phyloP scores from a whole-genome alignment of 37 sponge, comb jelly and placozoan species.

The Beroe forskalii region DNA sequence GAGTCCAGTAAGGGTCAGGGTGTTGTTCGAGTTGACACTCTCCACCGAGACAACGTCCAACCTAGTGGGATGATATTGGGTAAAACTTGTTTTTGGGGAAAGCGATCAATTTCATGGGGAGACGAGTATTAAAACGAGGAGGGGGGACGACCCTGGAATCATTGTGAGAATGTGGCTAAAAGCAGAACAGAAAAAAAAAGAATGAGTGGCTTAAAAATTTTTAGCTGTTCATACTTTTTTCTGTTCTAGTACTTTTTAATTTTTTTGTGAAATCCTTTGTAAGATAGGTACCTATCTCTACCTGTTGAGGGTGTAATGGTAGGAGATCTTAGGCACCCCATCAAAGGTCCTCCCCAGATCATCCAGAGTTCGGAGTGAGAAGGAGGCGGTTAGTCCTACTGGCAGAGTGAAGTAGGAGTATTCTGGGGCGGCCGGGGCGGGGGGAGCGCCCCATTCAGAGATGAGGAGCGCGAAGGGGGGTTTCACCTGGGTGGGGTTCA shows the following conservation, averaged over 20 bases:
- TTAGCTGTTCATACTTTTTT: too few relatives aligned
- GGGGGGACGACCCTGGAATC: too few relatives aligned
- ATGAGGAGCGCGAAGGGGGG: background rate
- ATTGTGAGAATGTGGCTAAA: too few relatives aligned
- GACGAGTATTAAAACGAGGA: too few relatives aligned
- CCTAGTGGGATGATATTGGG: background rate
- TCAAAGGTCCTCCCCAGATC: constrained; percentile 19
- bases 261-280: too few relatives aligned
- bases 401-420: constrained; percentile 21
- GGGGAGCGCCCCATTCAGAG: background rate
- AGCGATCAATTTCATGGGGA: too few relatives aligned
- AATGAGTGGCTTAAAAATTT: too few relatives aligned
- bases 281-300: too few relatives aligned
- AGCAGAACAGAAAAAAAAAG: too few relatives aligned
- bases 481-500: constrained; percentile 1
- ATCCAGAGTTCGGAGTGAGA: background rate
- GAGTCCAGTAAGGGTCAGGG: constrained; percentile 1
- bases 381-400: background rate
- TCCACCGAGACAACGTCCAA: constrained; percentile 24
- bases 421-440: background rate
- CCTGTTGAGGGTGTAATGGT: constrained; percentile 33
- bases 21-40: background rate
- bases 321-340: background rate
- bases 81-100: too few relatives aligned
- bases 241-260: too few relatives aligned